phyloP scores from a whole-genome alignment of 2,888 invertebrate genomes.

The Cataglyphis albicans region DNA sequence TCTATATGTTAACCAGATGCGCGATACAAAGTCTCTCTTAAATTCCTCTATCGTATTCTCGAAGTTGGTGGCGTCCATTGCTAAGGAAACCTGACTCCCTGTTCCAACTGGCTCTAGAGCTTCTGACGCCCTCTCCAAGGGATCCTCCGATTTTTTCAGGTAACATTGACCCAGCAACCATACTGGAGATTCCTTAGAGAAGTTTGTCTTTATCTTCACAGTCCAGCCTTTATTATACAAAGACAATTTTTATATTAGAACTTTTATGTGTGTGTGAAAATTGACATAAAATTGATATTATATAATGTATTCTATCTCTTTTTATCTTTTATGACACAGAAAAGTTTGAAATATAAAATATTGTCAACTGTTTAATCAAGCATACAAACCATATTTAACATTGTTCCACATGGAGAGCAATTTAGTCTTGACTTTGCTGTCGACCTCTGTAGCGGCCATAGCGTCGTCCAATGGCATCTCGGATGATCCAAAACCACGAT shows the following conservation, averaged over 20 bases:
- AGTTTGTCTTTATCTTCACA: conserved; percentile 91
- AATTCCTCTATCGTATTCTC: conserved; percentile 92
- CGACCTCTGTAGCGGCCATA: conserved; percentile 87
- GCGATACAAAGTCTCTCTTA: conserved; percentile 93
- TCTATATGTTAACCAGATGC: conserved; percentile 95
- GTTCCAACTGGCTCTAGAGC: conserved; percentile 80
- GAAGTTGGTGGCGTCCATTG: conserved; percentile 79
- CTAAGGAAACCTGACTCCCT: conserved; percentile 81
- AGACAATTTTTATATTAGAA: not conserved
- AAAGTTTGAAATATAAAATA: not conserved
- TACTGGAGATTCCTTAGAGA: conserved; percentile 95
- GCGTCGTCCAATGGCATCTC: conserved; percentile 78
- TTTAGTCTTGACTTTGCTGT: conserved; percentile 93
- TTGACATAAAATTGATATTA: not conserved
- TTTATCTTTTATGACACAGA: not conserved
- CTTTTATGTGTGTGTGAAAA: not conserved
- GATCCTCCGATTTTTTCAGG: conserved; percentile 88
- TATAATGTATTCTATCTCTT: not conserved
- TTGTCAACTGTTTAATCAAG: conserved; percentile 1
- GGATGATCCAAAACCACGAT: conserved; percentile 41
- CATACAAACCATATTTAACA: conserved; percentile 92
- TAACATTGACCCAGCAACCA: conserved; percentile 95
- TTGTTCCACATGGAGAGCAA: conserved; percentile 96
- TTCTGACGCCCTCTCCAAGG: conserved; percentile 81
- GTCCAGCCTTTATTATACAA: conserved; percentile 88